phyloP scores from a whole-genome alignment of 1,140 invertebrate genomes.

The Galleria mellonella region DNA sequence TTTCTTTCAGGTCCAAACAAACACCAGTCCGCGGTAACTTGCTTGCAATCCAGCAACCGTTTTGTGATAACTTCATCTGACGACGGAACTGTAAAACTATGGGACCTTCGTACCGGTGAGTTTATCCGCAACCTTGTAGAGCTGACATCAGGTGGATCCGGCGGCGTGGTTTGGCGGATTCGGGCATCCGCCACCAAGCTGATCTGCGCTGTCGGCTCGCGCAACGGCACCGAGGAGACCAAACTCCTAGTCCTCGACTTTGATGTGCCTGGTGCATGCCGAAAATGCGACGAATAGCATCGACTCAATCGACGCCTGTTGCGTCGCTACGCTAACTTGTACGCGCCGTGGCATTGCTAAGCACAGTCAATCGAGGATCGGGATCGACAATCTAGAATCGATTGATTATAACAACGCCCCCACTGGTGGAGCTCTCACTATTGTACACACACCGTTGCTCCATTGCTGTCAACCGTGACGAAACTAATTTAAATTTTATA shows the following conservation, averaged over 20 bases:
- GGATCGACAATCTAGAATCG: not conserved
- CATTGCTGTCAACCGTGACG: no score
- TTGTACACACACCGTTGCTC: no score
- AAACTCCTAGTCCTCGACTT: slow-evolving; percentile 98
- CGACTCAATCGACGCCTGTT: slow-evolving; percentile 61
- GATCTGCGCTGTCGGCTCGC: slow-evolving; percentile 97
- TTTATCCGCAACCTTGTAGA: slow-evolving; percentile 97
- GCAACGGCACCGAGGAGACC: slow-evolving; percentile 99
- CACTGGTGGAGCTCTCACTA: no score
- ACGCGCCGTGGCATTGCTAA: slow-evolving; percentile 63
- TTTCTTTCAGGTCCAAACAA: slow-evolving; percentile 87
- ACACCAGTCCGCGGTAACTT: slow-evolving; percentile 98
- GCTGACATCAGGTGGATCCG: slow-evolving; percentile 95
- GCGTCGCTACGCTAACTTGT: slow-evolving; percentile 62
- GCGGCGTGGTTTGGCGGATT: slow-evolving; percentile 99
- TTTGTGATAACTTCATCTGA: slow-evolving; percentile 99
- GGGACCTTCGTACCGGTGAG: slow-evolving; percentile 96
- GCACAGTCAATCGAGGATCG: not conserved
- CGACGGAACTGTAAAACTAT: slow-evolving; percentile 99
- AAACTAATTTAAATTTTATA: slow-evolving; percentile 9
- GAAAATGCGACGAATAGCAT: slow-evolving; percentile 74
- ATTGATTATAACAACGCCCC: no score
- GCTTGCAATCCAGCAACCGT: slow-evolving; percentile 96
- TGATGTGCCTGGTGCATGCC: slow-evolving; percentile 85
- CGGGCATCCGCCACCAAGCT: slow-evolving; percentile 95